Conservation (phyloP, 2,888 invertebrate genomes). For the Caenorhabditis sp. region DNA sequence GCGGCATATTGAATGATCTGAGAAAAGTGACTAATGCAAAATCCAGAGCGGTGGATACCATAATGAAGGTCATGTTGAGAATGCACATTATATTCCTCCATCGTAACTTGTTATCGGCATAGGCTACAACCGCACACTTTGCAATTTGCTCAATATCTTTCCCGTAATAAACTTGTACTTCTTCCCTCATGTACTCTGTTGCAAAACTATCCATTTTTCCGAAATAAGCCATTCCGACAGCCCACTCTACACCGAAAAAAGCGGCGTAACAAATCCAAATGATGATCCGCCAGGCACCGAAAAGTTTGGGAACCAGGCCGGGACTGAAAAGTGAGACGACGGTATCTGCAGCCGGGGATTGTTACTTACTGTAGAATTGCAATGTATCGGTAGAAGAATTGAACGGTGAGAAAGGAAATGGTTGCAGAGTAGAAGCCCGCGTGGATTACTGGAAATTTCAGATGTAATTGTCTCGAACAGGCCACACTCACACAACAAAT, state of each 20-base stretch:
- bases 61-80: not conserved
- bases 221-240: slow-evolving; percentile 8
- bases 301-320: not conserved
- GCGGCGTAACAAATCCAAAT: slow-evolving; percentile 13
- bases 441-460: slow-evolving; percentile 24
- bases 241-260: slow-evolving; percentile 21
- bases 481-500: slow-evolving; percentile 3
- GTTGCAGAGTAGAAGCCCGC: slow-evolving; percentile 11
- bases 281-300: slow-evolving; percentile 6
- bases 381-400: slow-evolving; percentile 11
- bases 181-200: slow-evolving; percentile 12
- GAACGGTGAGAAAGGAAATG: slow-evolving; percentile 25
- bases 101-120: slow-evolving; percentile 1
- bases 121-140: slow-evolving; percentile 27
- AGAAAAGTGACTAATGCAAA: not conserved
- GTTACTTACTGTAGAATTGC: slow-evolving; percentile 20
- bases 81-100: slow-evolving; percentile 16
- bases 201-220: slow-evolving; percentile 8
- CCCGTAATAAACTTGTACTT: slow-evolving; percentile 11
- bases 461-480: not conserved
- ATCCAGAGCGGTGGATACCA: not conserved
- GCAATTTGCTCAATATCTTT: slow-evolving; percentile 20
- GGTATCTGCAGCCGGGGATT: not conserved
- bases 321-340: slow-evolving; percentile 1
- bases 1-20: slow-evolving; percentile 15